A percentile compares a stretch with the other conserved stretches of the same genome.
phyloP scores from a whole-genome alignment of 92 coral and sea anemone genomes.

The Parazoanthus swiftii region DNA sequence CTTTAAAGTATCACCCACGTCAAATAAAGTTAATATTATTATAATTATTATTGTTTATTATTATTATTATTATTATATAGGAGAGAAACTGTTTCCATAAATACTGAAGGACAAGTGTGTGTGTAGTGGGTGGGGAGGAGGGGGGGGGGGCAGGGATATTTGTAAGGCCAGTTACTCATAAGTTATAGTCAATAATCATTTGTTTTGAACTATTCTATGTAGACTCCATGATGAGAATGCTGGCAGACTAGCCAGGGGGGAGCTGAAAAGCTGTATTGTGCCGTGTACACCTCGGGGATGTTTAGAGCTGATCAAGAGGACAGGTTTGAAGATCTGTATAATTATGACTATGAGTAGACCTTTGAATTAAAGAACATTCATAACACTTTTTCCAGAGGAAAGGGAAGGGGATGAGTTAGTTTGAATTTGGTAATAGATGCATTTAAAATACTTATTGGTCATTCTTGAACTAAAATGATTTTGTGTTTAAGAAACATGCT shows the following conservation, averaged over 20 bases:
- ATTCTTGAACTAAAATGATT: no score
- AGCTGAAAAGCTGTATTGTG: slow-evolving; percentile 84
- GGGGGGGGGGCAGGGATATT: no score
- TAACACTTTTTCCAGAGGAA: background rate
- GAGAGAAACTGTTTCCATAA: background rate
- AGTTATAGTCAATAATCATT: background rate
- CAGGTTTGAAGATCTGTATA: slow-evolving; percentile 54
- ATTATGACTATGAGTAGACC: background rate
- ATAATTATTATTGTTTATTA: no score
- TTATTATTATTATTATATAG: no score
- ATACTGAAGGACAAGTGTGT: background rate
- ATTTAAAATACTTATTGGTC: no score
- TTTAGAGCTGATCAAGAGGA: slow-evolving; percentile 86
- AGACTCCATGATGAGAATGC: slow-evolving; percentile 96
- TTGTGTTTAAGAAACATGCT: no score
- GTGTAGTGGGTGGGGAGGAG: no score
- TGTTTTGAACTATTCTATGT: background rate
- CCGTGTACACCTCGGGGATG: slow-evolving; percentile 99
- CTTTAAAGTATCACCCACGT: no score
- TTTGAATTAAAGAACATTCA: background rate
- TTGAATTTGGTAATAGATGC: background rate
- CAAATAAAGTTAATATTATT: no score
- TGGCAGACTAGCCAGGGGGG: slow-evolving; percentile 94
- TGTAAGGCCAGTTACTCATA: background rate
- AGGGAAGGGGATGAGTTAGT: background rate